Conservation (phyloP, 2,888 invertebrate species). For the Noctuana brunneofusca region DNA sequence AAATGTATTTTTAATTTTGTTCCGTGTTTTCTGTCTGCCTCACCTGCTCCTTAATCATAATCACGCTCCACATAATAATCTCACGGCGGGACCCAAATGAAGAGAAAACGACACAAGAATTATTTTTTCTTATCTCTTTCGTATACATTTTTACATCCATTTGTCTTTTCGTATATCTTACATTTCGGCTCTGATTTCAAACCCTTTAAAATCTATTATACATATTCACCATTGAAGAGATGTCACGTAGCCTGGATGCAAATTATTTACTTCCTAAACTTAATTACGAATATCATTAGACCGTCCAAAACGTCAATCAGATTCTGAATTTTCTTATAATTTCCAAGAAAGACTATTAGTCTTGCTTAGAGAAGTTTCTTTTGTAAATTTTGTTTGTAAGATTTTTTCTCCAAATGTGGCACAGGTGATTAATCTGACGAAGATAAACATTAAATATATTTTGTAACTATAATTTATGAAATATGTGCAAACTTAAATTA, state of each 20-base stretch:
- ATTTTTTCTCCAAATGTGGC: constrained; percentile 44
- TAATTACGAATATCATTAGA: neutral
- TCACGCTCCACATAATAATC: constrained; percentile 69
- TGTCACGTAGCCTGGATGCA: too few species aligned
- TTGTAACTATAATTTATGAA: constrained; percentile 1
- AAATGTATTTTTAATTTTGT: constrained; percentile 70
- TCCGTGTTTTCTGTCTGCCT: constrained; percentile 50
- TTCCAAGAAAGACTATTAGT: constrained; percentile 63
- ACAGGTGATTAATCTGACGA: constrained; percentile 61
- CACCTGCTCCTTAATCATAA: constrained; percentile 69
- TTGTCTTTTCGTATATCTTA: constrained; percentile 38
- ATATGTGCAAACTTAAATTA: neutral
- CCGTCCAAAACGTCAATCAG: constrained; percentile 51
- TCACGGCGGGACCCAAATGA: constrained; percentile 54
- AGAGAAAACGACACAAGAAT: constrained; percentile 64
- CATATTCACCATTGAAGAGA: too few species aligned
- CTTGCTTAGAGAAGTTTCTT: constrained; percentile 63
- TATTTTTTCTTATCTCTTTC: constrained; percentile 58
- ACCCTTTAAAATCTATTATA: constrained; percentile 5
- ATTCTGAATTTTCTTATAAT: constrained; percentile 44
- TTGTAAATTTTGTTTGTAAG: constrained; percentile 55
- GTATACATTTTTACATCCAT: constrained; percentile 49
- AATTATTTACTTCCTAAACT: neutral
- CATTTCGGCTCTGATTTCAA: constrained; percentile 12
- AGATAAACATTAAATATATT: constrained; percentile 48